phyloP scores from a whole-genome alignment of 2,888 invertebrate species.

The Phaedon cochleariae region DNA sequence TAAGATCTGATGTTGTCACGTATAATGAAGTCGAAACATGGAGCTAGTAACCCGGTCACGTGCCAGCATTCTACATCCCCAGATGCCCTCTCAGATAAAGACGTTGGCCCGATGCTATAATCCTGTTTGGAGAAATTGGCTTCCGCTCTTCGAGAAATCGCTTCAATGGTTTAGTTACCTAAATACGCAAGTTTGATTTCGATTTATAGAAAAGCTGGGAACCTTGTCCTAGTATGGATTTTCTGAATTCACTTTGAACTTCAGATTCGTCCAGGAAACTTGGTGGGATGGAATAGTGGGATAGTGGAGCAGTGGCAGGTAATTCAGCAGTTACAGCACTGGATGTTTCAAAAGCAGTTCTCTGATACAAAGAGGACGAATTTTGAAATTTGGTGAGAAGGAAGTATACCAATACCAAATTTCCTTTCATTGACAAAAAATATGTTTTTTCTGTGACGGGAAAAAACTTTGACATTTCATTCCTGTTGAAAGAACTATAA shows the following conservation, averaged over 20 bases:
- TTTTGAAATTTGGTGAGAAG: too few species aligned
- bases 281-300: too few species aligned
- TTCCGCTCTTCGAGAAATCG: conserved; percentile 38
- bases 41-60: background rate
- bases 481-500: too few species aligned
- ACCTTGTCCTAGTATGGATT: background rate
- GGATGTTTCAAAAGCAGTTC: too few species aligned
- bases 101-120: conserved; percentile 55
- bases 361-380: too few species aligned
- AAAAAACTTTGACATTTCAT: too few species aligned
- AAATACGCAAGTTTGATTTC: conserved; percentile 3
- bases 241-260: background rate
- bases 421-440: too few species aligned
- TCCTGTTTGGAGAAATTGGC: conserved; percentile 55
- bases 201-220: background rate
- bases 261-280: too few species aligned
- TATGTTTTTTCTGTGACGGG: too few species aligned
- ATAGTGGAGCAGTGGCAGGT: too few species aligned
- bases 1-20: background rate
- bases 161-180: conserved; percentile 21
- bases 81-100: conserved; percentile 52
- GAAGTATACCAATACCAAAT: too few species aligned
- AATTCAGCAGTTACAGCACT: too few species aligned
- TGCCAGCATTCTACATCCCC: conserved; percentile 33
- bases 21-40: background rate